Percentiles rank a stretch among this genome's conserved stretches.
Conservation (phyloP, 2,888 invertebrate species). For the Chrysodeixis includens region DNA sequence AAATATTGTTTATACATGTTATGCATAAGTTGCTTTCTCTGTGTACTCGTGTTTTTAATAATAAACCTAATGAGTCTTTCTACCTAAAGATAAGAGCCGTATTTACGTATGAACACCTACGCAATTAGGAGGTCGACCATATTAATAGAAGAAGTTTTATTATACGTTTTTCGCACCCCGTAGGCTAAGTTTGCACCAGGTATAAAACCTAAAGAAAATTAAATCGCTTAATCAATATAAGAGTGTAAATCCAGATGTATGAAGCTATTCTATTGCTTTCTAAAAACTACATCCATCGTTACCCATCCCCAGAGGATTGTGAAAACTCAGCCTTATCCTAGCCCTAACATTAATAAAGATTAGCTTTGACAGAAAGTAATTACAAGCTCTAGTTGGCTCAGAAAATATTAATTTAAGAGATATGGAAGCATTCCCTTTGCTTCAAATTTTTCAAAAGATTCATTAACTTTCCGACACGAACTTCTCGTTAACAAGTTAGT, state of each 20-base stretch:
- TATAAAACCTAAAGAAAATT: too few species aligned
- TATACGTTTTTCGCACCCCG: slow-evolving; percentile 15
- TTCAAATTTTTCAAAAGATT: slow-evolving; percentile 24
- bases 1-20: neutral
- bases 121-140: neutral
- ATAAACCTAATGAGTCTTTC: neutral
- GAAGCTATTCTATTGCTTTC: too few species aligned
- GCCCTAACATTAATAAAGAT: slow-evolving; percentile 33
- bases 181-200: too few species aligned
- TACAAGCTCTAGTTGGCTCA: slow-evolving; percentile 29
- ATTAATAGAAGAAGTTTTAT: neutral
- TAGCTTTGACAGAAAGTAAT: slow-evolving; percentile 37
- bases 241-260: too few species aligned
- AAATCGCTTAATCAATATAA: too few species aligned
- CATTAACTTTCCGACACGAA: slow-evolving; percentile 10
- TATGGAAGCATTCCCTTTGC: slow-evolving; percentile 24
- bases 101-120: neutral
- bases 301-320: too few species aligned
- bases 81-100: neutral
- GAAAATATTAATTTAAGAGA: slow-evolving; percentile 42
- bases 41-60: neutral
- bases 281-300: too few species aligned
- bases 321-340: slow-evolving; percentile 2
- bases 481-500: neutral
- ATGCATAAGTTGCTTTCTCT: neutral